These are phyloP conservation scores for Eretmochelys imbricata DNA, from an alignment of 2,113 vertebrate species.

Conservation along the genomic window DNA sequence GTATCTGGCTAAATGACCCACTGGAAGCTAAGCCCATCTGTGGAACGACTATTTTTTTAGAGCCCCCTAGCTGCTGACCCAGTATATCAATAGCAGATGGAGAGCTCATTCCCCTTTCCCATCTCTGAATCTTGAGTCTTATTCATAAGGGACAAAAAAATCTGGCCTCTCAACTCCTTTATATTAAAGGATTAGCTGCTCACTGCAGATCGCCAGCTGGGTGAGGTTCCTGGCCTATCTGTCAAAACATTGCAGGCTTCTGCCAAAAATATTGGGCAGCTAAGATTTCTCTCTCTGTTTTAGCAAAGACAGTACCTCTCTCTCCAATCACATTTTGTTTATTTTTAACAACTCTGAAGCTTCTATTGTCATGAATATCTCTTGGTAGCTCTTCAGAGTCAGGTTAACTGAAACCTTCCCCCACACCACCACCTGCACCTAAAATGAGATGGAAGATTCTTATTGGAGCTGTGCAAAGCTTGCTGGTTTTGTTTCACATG, in stretches of 20 bases:
- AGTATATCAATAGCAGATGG: constrained; percentile 39
- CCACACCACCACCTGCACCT: constrained; percentile 39
- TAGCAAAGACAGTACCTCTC: constrained; percentile 7
- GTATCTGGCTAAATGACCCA: neutral
- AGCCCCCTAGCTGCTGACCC: constrained; percentile 26
- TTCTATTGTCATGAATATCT: constrained; percentile 42
- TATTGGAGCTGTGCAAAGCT: constrained; percentile 21
- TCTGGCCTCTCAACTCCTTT: neutral
- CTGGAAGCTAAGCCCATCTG: constrained; percentile 31
- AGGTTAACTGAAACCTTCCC: constrained; percentile 38
- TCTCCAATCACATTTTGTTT: constrained; percentile 49
- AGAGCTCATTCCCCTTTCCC: constrained; percentile 32
- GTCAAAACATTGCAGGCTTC: constrained; percentile 27
- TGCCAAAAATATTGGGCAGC: neutral
- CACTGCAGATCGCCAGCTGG: neutral
- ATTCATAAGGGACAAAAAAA: neutral
- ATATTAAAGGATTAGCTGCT: constrained; percentile 24
- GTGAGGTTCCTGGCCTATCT: neutral
- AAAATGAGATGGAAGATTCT: neutral
- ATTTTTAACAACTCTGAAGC: constrained; percentile 69
- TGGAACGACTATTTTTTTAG: constrained; percentile 38
- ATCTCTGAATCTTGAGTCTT: neutral
- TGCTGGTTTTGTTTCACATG: neutral
- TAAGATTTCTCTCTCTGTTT: constrained; percentile 55
- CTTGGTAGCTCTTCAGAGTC: constrained; percentile 14